phyloP scores from a whole-genome alignment of 2,888 invertebrate species.

The Tipula confusa region DNA sequence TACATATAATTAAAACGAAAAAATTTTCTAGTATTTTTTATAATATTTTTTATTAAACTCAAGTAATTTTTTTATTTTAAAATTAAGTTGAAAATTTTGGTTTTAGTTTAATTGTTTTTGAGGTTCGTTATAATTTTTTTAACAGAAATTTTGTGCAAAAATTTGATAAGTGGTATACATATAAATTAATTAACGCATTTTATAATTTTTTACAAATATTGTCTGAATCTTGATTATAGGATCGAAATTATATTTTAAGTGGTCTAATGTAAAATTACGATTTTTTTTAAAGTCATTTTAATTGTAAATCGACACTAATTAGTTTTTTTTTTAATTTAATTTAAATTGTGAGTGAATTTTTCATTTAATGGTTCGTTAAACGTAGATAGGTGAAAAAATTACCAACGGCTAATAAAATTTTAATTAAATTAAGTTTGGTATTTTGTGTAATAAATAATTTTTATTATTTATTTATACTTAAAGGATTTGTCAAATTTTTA shows the following conservation, averaged over 20 bases:
- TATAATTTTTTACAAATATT: background rate
- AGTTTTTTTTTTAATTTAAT: background rate
- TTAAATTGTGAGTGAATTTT: background rate
- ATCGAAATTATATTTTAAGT: background rate
- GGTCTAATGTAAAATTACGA: background rate
- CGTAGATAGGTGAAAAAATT: background rate
- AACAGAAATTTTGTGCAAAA: too few relatives aligned
- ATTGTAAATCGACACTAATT: background rate
- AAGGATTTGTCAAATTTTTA: too few relatives aligned
- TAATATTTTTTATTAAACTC: background rate
- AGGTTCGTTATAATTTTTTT: background rate
- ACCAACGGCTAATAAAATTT: background rate
- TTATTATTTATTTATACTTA: background rate
- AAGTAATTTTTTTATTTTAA: background rate
- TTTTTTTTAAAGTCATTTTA: background rate
- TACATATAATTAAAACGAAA: too few relatives aligned
- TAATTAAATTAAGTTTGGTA: background rate
- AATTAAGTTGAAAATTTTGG: background rate
- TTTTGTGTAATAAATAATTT: background rate
- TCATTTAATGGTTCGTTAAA: constrained; percentile 3
- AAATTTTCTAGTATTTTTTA: background rate
- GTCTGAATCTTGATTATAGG: background rate
- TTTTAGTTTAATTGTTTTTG: background rate
- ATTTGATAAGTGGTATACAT: too few relatives aligned
- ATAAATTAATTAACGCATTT: too few relatives aligned